phyloP scores from a whole-genome alignment of 2,113 vertebrate species.

The Austrofundulus limnaeus region DNA sequence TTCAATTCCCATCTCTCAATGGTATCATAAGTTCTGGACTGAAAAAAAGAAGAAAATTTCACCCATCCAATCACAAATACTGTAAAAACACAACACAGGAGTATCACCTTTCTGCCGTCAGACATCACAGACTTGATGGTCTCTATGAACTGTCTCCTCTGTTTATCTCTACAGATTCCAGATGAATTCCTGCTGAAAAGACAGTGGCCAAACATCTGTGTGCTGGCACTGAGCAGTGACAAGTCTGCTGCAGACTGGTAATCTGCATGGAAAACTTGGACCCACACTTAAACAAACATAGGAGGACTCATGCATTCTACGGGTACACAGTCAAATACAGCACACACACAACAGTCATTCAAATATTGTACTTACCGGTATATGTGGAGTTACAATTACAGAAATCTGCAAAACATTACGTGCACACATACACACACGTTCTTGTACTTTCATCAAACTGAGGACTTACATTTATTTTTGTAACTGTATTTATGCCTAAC shows the following conservation, averaged over 20 bases:
- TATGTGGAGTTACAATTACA: constrained; percentile 10
- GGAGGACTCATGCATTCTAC: constrained; percentile 2
- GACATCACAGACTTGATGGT: constrained; percentile 76
- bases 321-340: not conserved
- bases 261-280: constrained; percentile 63
- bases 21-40: constrained; percentile 11
- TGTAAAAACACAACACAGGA: constrained; percentile 1
- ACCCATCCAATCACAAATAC: constrained; percentile 19
- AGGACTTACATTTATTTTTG: no score
- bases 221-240: constrained; percentile 73
- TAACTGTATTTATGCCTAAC: no score
- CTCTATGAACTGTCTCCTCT: constrained; percentile 73
- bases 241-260: constrained; percentile 78
- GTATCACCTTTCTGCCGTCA: constrained; percentile 60
- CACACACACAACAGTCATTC: not conserved
- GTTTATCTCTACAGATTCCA: constrained; percentile 80
- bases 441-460: no score
- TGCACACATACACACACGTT: constrained; percentile 2
- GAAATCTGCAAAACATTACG: not conserved
- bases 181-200: constrained; percentile 65
- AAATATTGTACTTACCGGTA: not conserved
- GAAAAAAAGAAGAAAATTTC: constrained; percentile 17
- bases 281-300: constrained; percentile 12
- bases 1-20: not conserved
- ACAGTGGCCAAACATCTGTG: constrained; percentile 78